Conservation (phyloP, 2,113 vertebrate genomes). For the Oncorhynchus keta region DNA sequence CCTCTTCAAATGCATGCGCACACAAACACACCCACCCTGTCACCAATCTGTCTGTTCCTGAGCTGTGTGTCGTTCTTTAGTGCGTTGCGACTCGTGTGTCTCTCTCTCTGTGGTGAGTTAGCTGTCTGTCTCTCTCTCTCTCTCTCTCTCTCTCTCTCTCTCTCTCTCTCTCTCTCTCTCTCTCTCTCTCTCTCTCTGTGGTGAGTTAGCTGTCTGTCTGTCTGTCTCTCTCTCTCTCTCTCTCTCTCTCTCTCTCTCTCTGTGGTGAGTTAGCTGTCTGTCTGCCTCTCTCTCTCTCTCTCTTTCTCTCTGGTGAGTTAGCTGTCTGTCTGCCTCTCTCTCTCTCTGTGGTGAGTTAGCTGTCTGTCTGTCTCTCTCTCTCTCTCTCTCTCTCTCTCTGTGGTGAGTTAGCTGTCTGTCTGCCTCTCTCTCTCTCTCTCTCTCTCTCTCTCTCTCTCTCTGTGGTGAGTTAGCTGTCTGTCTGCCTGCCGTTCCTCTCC, state of each 20-base stretch:
- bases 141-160: not conserved
- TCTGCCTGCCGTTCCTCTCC: not conserved
- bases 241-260: not conserved
- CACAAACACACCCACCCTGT: constrained; percentile 19
- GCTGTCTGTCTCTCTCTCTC: not conserved
- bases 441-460: not conserved
- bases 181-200: not conserved
- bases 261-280: too few species aligned
- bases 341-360: not conserved
- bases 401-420: too few species aligned
- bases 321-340: not conserved
- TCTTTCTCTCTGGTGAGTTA: not conserved
- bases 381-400: not conserved
- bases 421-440: too few species aligned
- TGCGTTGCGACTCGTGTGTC: constrained; percentile 1
- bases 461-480: constrained; percentile 32
- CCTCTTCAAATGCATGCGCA: constrained; percentile 56
- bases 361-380: not conserved
- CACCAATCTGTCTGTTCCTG: constrained; percentile 25
- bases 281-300: not conserved
- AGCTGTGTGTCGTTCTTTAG: constrained; percentile 26
- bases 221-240: too few species aligned
- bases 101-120: not conserved
- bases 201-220: too few species aligned
- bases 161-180: not conserved